Percentiles rank a stretch among this genome's conserved stretches.
These are phyloP conservation scores for Cottus gobio DNA, from an alignment of 2,113 vertebrate genomes.

Conservation along the genomic window DNA sequence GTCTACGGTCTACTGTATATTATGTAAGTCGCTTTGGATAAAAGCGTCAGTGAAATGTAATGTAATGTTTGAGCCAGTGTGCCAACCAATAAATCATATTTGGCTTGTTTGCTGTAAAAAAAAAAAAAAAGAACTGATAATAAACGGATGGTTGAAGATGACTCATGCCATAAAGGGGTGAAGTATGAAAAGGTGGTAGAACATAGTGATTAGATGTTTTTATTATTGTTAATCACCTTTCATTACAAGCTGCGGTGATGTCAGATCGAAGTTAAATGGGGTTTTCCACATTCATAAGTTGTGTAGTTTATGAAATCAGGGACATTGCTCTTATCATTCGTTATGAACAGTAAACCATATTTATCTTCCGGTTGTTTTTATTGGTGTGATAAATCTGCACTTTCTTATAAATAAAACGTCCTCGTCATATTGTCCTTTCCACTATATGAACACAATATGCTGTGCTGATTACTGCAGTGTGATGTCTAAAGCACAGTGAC, in stretches of 20 bases:
- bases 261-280: slow-evolving; percentile 1
- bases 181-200: neutral
- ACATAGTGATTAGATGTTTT: slow-evolving; percentile 5
- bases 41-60: no score
- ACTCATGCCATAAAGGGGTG: neutral
- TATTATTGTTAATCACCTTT: slow-evolving; percentile 15
- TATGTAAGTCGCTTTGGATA: no score
- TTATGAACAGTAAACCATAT: slow-evolving; percentile 16
- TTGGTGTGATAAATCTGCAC: slow-evolving; percentile 36
- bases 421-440: neutral
- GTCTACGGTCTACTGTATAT: no score
- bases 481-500: neutral
- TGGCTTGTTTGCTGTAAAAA: neutral
- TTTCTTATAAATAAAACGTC: slow-evolving; percentile 5
- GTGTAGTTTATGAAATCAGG: slow-evolving; percentile 19
- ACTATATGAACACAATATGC: neutral
- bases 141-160: slow-evolving; percentile 11
- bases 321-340: slow-evolving; percentile 14
- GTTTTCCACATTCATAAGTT: slow-evolving; percentile 24
- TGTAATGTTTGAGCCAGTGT: neutral
- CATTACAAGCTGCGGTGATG: slow-evolving; percentile 2
- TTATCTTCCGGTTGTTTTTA: slow-evolving; percentile 33
- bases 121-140: neutral
- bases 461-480: neutral
- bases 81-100: slow-evolving; percentile 7